Evolutionary conservation across 2,888 invertebrate species (phyloP), one percentile per base, ranked within the genome.

Genomic region (Folsomia manolachei): DNA sequence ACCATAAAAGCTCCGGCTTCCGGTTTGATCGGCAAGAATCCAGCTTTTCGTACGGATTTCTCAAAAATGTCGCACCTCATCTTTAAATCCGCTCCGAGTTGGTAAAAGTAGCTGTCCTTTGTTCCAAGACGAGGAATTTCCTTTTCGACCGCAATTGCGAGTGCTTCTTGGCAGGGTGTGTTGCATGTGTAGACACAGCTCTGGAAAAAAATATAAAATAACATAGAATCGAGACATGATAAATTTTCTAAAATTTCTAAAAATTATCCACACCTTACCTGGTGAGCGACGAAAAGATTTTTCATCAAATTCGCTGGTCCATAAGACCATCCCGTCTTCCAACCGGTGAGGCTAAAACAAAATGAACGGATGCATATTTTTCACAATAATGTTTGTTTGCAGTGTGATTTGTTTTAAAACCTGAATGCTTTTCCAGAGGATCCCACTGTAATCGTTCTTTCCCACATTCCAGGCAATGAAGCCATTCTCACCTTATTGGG

Each of bases 1-100:
- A 99, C 83, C 87, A 99, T 91, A 83, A 99, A 99, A 85, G 97
- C 99, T 0, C 98, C 98, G 1, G 95, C 97, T 81, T 98, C 95
- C 0, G 99, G 99, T 71, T 97, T 86, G 0, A 93, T 93, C 0
- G 97, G 95, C 79, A 65, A 26, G 19, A 71, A 71, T 0, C 95
- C 96, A 69, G 90, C 90, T 11, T 93, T 91, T 1, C 82, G 83
- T 25, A 95, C 85, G 75, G 92, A 88, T 81, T 90, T 89, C 0
- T 89, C 89, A 85, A 95, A 89, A 81, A 86, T 90, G 83, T 97
- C 92, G 39, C 95, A 85, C 83, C 97, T 96, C 0, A 88, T 86
- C 70, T 88, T 83, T 64, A 97, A 84, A 82, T 94, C 93, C 1
- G 85, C 85, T 0, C 94, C 88, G 70, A 97, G 85, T 24, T 90